phyloP scores from a whole-genome alignment of 1,140 invertebrate species.

The Cheumatopsyche charites region DNA sequence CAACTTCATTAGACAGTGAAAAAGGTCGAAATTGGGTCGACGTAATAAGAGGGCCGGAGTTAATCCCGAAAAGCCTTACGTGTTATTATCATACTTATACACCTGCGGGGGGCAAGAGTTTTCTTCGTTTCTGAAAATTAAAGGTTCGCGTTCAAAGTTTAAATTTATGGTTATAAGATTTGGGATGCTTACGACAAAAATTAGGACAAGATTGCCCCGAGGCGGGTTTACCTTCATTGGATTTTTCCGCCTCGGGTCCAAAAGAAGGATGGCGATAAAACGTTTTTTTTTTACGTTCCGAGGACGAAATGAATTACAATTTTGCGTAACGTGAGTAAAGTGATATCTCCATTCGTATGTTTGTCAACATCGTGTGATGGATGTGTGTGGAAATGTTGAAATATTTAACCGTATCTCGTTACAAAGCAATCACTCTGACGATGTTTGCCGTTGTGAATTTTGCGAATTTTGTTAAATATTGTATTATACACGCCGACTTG shows the following conservation, averaged over 20 bases:
- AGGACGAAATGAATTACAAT: no score
- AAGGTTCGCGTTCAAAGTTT: slow-evolving; percentile 24
- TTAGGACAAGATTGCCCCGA: slow-evolving; percentile 25
- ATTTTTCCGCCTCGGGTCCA: no score
- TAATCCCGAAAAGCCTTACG: slow-evolving; percentile 10
- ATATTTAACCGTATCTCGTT: slow-evolving; percentile 15
- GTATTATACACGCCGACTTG: no score
- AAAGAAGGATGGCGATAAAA: no score
- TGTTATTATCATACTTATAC: slow-evolving; percentile 10
- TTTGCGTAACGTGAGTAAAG: not conserved
- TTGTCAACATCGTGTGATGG: not conserved
- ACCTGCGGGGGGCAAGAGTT: not conserved
- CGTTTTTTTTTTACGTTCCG: no score
- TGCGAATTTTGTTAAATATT: not conserved
- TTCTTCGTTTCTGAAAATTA: slow-evolving; percentile 22
- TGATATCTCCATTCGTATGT: not conserved
- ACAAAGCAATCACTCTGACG: slow-evolving; percentile 1
- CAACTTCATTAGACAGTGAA: no score
- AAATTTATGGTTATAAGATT: slow-evolving; percentile 28
- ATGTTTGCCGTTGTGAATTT: not conserved
- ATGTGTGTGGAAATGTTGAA: not conserved
- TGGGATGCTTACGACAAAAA: slow-evolving; percentile 26
- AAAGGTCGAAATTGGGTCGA: slow-evolving; percentile 5
- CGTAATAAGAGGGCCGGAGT: not conserved
- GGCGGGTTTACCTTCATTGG: not conserved